Conservation (phyloP, 2,797 vertebrate species). For the Mionectes olivaceus region DNA sequence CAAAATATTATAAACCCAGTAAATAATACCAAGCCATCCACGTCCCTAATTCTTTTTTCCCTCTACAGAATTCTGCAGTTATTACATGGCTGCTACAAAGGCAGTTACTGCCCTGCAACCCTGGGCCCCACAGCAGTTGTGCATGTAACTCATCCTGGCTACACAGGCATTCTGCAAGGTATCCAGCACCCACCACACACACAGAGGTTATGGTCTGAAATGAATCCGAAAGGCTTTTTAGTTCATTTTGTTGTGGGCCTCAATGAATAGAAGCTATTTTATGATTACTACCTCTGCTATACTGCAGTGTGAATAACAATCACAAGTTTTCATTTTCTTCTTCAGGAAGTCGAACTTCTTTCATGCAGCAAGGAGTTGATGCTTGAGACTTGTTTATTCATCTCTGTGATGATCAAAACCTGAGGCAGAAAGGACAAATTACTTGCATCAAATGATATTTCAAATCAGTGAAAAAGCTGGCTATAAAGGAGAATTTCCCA, state of each 20-base stretch:
- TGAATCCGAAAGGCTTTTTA: background rate
- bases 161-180: slow-evolving; percentile 51
- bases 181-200: background rate
- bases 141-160: slow-evolving; percentile 62
- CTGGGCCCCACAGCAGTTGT: slow-evolving; percentile 70
- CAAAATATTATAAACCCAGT: background rate
- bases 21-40: background rate
- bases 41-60: background rate
- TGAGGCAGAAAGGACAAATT: background rate
- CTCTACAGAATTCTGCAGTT: background rate
- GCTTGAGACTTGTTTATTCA: background rate
- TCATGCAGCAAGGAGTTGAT: background rate
- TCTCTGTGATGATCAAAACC: background rate
- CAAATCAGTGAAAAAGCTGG: background rate
- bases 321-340: background rate
- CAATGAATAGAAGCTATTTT: background rate
- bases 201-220: slow-evolving; percentile 15
- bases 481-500: background rate
- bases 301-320: background rate
- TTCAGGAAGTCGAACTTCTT: background rate
- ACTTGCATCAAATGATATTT: background rate
- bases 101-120: background rate
- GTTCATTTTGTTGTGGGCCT: background rate
- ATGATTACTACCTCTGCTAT: background rate
- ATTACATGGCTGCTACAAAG: slow-evolving; percentile 24